Base-by-base conservation (phyloP, 2,888 invertebrate species). In the Argyresthia goedartella region DNA sequence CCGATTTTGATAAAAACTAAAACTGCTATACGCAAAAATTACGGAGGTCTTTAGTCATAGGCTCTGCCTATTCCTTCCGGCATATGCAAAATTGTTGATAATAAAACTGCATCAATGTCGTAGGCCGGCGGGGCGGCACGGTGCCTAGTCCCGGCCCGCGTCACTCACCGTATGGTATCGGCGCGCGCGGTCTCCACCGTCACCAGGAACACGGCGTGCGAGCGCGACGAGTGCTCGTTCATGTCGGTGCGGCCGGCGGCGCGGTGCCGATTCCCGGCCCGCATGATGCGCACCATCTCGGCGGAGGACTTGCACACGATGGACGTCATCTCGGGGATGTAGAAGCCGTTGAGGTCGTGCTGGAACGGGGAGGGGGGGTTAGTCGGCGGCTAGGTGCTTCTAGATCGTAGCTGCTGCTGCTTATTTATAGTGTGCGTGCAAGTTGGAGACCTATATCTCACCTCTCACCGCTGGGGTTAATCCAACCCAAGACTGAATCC, bases 151-250 rank as follows among this genome's bases (percentile, higher is more conserved):
- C 9, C 36, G 7, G 36, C 36, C 7, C 8, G 9, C 36, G 36
- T 36, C 7, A 58, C 71, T 69, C 49, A 87, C 87, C 87, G 80
- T 59, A 87, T 87, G 55, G 82, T 61, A 64, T 82, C 76, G 58
- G 75, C 84, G 62, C 87, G 86, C 57, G 84, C 82, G 43, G 98
- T 97, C 88, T 99, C 99, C 47, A 99, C 93, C 51, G 97, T 97
- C 63, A 99, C 96, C 75, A 98, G 94, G 80, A 99, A 99, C 60
- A 99, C 98, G 52, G 99, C 99, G 87, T 99, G 99, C 48, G 97
- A 97, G 57, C 99, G 88, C 42, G 98, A 98, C 65, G 97, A 98
- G 81, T 98, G 98, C 77, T 97, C 97, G 86, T 99, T 99, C 98
- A 98, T 98, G 76, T 98, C 95, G 51, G 98, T 98, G 56, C 95